Conservation (phyloP, 1,140 invertebrate genomes). For the Ceratitis capitata region DNA sequence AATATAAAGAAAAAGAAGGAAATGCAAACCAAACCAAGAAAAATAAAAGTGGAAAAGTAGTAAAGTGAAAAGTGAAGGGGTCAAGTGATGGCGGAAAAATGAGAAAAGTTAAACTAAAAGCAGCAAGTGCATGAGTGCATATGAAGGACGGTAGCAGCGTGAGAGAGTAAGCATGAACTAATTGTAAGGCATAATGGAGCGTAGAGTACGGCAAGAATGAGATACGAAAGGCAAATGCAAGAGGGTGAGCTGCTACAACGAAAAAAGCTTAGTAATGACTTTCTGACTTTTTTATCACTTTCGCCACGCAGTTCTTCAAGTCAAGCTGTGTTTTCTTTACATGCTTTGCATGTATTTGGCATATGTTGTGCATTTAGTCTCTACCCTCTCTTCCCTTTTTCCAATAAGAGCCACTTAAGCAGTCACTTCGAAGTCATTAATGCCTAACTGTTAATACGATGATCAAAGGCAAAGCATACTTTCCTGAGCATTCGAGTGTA, state of each 20-base stretch:
- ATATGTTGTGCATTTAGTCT: neutral
- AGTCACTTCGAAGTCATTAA: slow-evolving; percentile 8
- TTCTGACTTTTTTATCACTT: neutral
- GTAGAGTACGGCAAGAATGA: neutral
- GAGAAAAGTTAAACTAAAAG: neutral
- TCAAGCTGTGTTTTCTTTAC: neutral
- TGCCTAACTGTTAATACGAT: neutral
- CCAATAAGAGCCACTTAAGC: slow-evolving; percentile 29
- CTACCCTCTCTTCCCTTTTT: too few species aligned
- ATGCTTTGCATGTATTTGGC: neutral
- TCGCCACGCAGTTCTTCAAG: neutral
- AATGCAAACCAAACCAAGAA: too few species aligned
- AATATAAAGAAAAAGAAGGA: neutral
- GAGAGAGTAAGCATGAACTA: neutral
- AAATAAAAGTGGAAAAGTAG: neutral
- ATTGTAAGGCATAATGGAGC: neutral
- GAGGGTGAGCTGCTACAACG: neutral
- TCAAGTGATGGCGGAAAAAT: neutral
- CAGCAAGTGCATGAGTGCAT: neutral
- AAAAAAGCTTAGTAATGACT: too few species aligned
- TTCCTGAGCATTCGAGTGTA: slow-evolving; percentile 1
- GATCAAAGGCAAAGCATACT: slow-evolving; percentile 19
- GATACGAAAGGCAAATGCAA: neutral
- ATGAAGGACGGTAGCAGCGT: neutral
- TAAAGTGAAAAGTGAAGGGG: neutral